Conservation (phyloP, 2,888 invertebrate species). For the Eulithis prunata region DNA sequence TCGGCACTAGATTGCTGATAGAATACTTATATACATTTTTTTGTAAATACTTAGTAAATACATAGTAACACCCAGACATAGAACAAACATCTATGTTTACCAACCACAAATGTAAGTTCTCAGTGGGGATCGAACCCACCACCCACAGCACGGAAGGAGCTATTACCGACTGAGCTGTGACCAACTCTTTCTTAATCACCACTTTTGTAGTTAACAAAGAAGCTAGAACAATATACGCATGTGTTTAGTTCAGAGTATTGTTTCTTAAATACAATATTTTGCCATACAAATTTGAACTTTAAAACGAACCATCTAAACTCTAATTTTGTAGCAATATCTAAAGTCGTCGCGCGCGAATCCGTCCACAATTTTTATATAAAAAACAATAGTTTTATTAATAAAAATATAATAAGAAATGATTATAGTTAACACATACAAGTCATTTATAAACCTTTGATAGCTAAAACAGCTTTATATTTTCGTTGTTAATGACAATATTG, state of each 20-base stretch:
- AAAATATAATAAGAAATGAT: slow-evolving; percentile 7
- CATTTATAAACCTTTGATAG: neutral
- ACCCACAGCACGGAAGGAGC: too few relatives aligned
- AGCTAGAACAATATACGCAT: too few relatives aligned
- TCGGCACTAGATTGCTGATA: too few relatives aligned
- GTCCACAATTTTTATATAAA: slow-evolving; percentile 24
- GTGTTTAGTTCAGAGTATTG: too few relatives aligned
- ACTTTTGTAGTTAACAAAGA: neutral
- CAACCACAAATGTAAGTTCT: too few relatives aligned
- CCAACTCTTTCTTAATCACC: neutral
- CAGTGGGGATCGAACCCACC: too few relatives aligned
- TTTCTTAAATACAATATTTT: neutral
- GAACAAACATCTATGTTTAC: too few relatives aligned
- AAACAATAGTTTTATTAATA: slow-evolving; percentile 22
- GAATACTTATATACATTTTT: too few relatives aligned
- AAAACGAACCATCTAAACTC: slow-evolving; percentile 27
- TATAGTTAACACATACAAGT: neutral
- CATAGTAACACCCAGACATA: too few relatives aligned
- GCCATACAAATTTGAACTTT: slow-evolving; percentile 34
- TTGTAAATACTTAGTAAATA: too few relatives aligned
- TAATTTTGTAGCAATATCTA: slow-evolving; percentile 30
- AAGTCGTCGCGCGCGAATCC: slow-evolving; percentile 35
- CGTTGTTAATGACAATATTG: neutral
- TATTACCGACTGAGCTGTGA: too few relatives aligned
- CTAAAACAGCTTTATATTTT: neutral